Evolutionary conservation across 2,888 invertebrate genomes (phyloP), one percentile per base, ranked within the genome.

Genomic region (Nyleta sp.): DNA sequence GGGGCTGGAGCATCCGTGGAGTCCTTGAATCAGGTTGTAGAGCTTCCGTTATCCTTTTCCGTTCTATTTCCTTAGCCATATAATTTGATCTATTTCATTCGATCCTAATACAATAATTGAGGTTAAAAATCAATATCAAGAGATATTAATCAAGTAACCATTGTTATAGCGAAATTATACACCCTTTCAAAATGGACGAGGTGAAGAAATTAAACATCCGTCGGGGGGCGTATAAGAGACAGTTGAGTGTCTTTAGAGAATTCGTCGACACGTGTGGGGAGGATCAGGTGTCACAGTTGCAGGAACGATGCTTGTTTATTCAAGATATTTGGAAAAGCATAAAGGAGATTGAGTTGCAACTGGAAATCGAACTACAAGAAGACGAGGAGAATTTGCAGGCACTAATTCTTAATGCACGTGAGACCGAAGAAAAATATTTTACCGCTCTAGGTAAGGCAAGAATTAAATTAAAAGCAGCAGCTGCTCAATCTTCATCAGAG

Each of bases 291-390:
- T 6, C 22, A 13, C 22, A 55, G 40, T 35, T 55, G 24, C 55
- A 55, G 22, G 55, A 55, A 40, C 20, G 55, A 24, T 40, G 7
- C 24, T 15, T 15, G 20, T 7, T 11, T 10, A 55, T 55, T 3
- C 8, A 11, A 20, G 40, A 40, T 10, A 38, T 55, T 4, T 55
- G 55, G 55, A 24, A 35, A 2, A 24, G 22, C 0, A 38, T 55
- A 15, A 6, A 40, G 7, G 11, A 15, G 13, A 15, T 40, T 15
- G 22, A 38, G 24, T 6, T 40, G 18, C 8, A 55, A 15, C 11
- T 55, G 6, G 55, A 55, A n/a, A 20, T 10, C 38, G 13, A 17
- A 40, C 13, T 55, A 24, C 22, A 55, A 8, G 40, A 55, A 22
- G 40, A 40, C 11, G 20, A 3, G 1, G 17, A 40, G 13, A 15